Conservation (phyloP, 2,113 vertebrate genomes). For the Picathartes gymnocephalus region DNA sequence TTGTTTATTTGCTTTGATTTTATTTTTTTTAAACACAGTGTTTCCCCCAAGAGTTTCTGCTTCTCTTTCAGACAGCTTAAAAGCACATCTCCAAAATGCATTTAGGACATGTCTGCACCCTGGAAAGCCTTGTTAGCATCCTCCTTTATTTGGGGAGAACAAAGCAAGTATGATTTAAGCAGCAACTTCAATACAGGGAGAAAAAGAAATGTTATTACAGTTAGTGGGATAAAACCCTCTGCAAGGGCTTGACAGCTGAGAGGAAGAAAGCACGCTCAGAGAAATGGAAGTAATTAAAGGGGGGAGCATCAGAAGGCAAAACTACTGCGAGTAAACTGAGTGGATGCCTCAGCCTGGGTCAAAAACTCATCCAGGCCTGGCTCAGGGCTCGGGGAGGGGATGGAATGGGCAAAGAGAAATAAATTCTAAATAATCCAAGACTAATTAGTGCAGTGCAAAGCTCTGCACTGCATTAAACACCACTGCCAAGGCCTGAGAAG, state of each 20-base stretch:
- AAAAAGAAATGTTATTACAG: neutral
- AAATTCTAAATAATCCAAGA: neutral
- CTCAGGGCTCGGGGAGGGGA: neutral
- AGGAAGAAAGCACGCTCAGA: constrained; percentile 1
- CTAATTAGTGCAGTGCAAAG: neutral
- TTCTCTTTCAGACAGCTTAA: neutral
- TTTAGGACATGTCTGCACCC: neutral
- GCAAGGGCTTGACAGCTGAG: constrained; percentile 24
- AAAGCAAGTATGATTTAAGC: constrained; percentile 23
- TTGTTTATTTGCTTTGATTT: neutral
- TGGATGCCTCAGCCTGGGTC: neutral
- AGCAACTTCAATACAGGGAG: neutral
- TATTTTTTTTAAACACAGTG: neutral
- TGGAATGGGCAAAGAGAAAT: neutral
- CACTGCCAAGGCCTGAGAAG: neutral
- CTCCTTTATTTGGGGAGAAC: constrained; percentile 17
- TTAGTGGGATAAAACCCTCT: constrained; percentile 20
- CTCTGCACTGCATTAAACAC: neutral
- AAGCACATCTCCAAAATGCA: neutral
- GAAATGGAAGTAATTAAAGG: constrained; percentile 57
- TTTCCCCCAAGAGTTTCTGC: neutral
- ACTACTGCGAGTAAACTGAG: neutral
- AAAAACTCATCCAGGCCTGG: neutral
- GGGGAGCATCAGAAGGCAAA: neutral
- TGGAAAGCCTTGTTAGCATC: constrained; percentile 21